These are phyloP conservation scores for Synodontis membranacea DNA, from an alignment of 2,113 vertebrate genomes.

Conservation along the genomic window DNA sequence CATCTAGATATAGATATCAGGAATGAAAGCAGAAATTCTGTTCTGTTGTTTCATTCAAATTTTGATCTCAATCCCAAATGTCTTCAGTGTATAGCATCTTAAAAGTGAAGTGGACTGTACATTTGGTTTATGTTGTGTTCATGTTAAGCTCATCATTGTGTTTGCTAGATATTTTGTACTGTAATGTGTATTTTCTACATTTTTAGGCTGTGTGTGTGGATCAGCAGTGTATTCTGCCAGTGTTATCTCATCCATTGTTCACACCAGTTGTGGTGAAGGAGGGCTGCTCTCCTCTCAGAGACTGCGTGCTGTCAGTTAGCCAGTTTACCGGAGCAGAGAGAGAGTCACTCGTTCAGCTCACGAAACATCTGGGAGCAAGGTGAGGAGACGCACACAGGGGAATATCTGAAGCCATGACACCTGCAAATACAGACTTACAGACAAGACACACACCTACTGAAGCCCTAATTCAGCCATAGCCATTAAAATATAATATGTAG, in stretches of 20 bases:
- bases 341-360: constrained; percentile 86
- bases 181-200: neutral
- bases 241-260: constrained; percentile 85
- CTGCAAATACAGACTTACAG: neutral
- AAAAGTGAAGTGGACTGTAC: neutral
- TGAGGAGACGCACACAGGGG: constrained; percentile 56
- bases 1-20: neutral
- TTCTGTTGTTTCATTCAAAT: neutral
- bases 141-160: neutral
- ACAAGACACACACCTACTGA: neutral
- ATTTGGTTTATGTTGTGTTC: neutral
- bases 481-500: neutral
- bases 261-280: constrained; percentile 83
- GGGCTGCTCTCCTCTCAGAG: constrained; percentile 77
- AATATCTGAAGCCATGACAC: neutral
- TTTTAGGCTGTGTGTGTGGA: constrained; percentile 87
- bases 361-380: constrained; percentile 87
- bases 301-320: constrained; percentile 91
- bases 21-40: neutral
- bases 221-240: constrained; percentile 78
- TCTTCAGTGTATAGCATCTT: neutral
- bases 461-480: too few relatives aligned
- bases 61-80: neutral
- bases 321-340: constrained; percentile 91
- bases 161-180: neutral